A percentile compares a stretch with the other conserved stretches of the same genome.
Evolutionary conservation across 2,888 invertebrate genomes (phyloP).

Genomic region (Torymus tubicola): DNA sequence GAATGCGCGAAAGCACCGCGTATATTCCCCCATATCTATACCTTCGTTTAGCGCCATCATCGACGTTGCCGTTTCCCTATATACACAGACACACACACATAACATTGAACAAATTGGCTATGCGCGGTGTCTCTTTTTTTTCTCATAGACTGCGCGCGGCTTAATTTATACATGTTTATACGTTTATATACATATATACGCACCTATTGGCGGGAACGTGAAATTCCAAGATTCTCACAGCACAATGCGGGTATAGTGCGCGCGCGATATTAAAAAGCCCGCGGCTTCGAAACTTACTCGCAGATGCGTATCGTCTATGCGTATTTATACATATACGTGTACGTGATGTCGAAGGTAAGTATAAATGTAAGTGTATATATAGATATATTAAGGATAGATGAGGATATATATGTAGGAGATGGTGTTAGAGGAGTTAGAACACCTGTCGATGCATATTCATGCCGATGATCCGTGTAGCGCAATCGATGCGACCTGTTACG

Average conservation of each 20-base stretch:
- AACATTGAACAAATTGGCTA: slow-evolving; percentile 7
- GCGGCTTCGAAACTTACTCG: not conserved
- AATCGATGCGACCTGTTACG: no score
- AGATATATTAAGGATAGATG: not conserved
- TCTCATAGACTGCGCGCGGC: slow-evolving; percentile 18
- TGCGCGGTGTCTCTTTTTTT: not conserved
- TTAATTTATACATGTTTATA: slow-evolving; percentile 24
- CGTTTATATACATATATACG: not conserved
- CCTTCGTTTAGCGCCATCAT: no score
- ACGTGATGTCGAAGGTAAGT: not conserved
- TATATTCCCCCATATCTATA: no score
- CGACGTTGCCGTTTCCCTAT: no score
- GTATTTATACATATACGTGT: not conserved
- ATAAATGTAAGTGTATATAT: not conserved
- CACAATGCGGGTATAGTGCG: slow-evolving; percentile 23
- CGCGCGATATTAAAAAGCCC: slow-evolving; percentile 32
- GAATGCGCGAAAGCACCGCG: no score
- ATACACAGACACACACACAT: no score
- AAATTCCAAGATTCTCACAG: slow-evolving; percentile 55
- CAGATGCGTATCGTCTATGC: not conserved
- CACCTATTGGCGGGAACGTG: slow-evolving; percentile 48
- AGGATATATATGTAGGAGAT: not conserved
- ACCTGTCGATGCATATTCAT: slow-evolving; percentile 45
- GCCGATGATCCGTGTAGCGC: slow-evolving; percentile 38
- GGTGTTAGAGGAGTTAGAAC: not conserved